Evolutionary conservation across 2,888 invertebrate species (phyloP).

Genomic region (Tenthredo distinguenda): DNA sequence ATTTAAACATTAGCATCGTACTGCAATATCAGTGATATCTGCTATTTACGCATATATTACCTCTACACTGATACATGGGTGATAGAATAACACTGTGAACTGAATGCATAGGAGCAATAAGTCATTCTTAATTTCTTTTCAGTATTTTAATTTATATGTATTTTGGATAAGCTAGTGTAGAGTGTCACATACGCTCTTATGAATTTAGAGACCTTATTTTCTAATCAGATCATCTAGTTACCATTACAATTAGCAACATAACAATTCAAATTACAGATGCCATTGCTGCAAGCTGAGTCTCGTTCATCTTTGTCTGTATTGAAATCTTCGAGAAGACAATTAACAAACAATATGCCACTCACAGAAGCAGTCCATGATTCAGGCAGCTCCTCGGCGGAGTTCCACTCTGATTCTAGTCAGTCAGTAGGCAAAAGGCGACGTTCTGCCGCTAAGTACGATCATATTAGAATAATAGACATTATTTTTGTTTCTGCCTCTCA

Average conservation of each 20-base stretch:
- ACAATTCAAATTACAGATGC: constrained; percentile 70
- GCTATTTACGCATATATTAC: not conserved
- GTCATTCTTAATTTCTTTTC: not conserved
- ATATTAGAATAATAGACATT: constrained; percentile 7
- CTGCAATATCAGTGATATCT: no score
- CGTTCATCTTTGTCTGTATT: constrained; percentile 79
- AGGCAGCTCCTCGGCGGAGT: constrained; percentile 77
- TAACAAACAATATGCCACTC: constrained; percentile 79
- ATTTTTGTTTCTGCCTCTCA: not conserved
- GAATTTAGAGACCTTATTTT: not conserved
- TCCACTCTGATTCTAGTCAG: constrained; percentile 80
- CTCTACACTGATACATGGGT: not conserved
- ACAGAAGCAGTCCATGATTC: constrained; percentile 78
- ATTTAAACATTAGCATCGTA: not conserved
- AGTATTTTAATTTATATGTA: not conserved
- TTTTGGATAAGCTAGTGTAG: not conserved
- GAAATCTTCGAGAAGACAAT: constrained; percentile 79
- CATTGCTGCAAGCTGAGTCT: constrained; percentile 79
- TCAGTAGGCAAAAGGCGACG: constrained; percentile 74
- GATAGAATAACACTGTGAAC: not conserved
- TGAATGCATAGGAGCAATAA: not conserved
- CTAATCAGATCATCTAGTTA: not conserved
- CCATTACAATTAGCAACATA: constrained; percentile 13
- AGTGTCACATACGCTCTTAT: not conserved
- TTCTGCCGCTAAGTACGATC: constrained; percentile 67